Evolutionary conservation across 1,140 invertebrate genomes (phyloP), one percentile per base, ranked within the genome.

Genomic region (Pectinophora gossypiella): DNA sequence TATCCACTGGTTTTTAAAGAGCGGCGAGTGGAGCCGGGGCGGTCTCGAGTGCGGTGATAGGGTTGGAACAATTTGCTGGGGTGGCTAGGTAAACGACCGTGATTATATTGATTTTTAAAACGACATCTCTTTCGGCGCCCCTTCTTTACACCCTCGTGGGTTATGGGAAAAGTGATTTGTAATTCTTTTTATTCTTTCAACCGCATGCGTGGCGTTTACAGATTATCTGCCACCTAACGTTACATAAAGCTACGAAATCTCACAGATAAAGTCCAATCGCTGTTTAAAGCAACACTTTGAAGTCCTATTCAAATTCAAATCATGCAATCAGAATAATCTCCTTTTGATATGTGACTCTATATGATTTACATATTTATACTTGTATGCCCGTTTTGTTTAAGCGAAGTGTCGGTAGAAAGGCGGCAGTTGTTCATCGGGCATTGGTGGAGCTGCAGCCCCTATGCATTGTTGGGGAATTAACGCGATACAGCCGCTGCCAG

Each of bases 61-160:
- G 80, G 79, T 82, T 80, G 66, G 66, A 65, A 76, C 73, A 75
- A 79, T 80, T 81, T 80, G 75, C 72, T 48, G 58, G 80, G 80
- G 76, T 70, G 69, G 56, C 53, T 72, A 68, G 56, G 71, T 79
- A 80, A 83, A 72, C 70, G 72, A 63, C 64, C 58, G 72, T 76
- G 72, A 80, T 83, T 82, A 64, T 80, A 81, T 85, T 74, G 78
- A 83, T 85, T 85, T 77, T 76, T 50, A 70, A 67, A 64, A 69
- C 56, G 56, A 72, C 61, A 67, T 75, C 70, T 71, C 56, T 56
- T 22, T 64, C 51, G 45, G 20, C 43, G 45, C 44, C 51, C 51
- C 59, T 49, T 32, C 49, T 49, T 51, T 40, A 15, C 40, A 52
- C 50, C 42, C 50, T 52, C 18, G 43, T 15, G 16, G 36, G 12